Conservation (phyloP, 1,140 invertebrate genomes). For the Thalassaphorura encarpata region DNA sequence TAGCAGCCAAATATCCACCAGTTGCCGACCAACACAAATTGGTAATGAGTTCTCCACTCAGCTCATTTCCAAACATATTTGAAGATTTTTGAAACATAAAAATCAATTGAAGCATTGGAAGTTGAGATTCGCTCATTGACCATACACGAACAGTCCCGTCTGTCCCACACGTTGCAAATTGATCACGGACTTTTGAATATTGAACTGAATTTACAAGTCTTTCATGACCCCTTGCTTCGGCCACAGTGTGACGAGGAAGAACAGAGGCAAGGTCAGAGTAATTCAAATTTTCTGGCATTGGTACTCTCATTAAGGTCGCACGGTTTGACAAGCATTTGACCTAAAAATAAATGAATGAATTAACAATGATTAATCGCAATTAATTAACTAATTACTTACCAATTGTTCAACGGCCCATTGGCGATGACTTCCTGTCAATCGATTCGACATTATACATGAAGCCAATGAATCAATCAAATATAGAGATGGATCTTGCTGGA, state of each 20-base stretch:
- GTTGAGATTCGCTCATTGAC: no score
- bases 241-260: no score
- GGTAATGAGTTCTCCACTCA: constrained; percentile 44
- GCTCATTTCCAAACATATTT: constrained; percentile 43
- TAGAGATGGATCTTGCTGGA: constrained; percentile 39
- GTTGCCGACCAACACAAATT: constrained; percentile 46
- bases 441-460: constrained; percentile 48
- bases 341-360: no score
- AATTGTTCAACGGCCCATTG: constrained; percentile 54
- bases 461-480: constrained; percentile 53
- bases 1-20: constrained; percentile 47
- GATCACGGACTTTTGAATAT: no score
- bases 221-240: no score
- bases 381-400: no score
- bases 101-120: no score
- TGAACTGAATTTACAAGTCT: no score
- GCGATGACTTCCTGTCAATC: constrained; percentile 41
- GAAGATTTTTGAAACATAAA: constrained; percentile 47
- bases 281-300: constrained; percentile 33
- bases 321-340: no score
- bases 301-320: constrained; percentile 34
- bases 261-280: constrained; percentile 41
- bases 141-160: no score
- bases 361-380: no score
- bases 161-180: no score